Evolutionary conservation across 2,113 vertebrate species (phyloP).

Genomic region (Gymnarchus niloticus): DNA sequence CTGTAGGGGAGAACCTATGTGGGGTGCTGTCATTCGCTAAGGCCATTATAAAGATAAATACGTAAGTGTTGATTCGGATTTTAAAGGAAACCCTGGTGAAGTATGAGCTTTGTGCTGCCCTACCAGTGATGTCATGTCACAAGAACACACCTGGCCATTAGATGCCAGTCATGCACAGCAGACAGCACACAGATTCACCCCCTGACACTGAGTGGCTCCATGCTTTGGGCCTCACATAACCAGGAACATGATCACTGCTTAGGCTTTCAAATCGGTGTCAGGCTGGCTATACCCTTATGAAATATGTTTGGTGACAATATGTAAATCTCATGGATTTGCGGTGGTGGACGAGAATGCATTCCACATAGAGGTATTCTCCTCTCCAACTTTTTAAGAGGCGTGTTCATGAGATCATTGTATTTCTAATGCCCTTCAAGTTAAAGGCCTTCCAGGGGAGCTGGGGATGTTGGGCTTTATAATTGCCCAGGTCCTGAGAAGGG

Average conservation of each 20-base stretch:
- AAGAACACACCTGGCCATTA: not conserved
- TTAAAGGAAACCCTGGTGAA: not conserved
- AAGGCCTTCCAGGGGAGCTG: constrained; percentile 1
- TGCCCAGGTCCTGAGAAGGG: constrained; percentile 25
- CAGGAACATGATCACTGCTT: constrained; percentile 7
- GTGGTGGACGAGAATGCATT: constrained; percentile 25
- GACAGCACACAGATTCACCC: not conserved
- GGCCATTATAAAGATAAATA: not conserved
- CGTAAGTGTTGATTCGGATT: not conserved
- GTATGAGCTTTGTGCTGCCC: not conserved
- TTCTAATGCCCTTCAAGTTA: constrained; percentile 13
- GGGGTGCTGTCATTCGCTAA: not conserved
- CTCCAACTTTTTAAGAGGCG: constrained; percentile 18
- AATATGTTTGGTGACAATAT: constrained; percentile 1
- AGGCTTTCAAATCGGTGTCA: not conserved
- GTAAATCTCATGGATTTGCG: constrained; percentile 12
- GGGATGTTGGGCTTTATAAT: constrained; percentile 7
- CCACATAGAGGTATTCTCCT: constrained; percentile 4
- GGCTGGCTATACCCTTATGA: not conserved
- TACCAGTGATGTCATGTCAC: not conserved
- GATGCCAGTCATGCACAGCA: not conserved
- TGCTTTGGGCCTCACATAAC: not conserved
- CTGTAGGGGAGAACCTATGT: not conserved
- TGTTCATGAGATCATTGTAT: constrained; percentile 32
- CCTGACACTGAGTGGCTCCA: not conserved